Conservation (phyloP, 1,140 invertebrate species). For the Tetragonula clypearis region DNA sequence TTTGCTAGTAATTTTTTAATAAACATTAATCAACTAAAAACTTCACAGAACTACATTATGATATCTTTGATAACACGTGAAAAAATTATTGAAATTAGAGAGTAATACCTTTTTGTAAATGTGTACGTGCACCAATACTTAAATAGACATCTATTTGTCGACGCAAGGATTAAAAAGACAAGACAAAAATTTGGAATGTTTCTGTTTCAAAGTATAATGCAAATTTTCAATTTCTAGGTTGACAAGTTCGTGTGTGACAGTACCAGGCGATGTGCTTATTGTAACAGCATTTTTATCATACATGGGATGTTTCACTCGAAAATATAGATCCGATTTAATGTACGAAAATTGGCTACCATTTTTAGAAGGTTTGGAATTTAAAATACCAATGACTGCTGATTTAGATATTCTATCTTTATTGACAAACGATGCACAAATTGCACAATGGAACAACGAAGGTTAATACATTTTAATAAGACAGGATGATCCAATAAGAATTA, state of each 20-base stretch:
- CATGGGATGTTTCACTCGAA: conserved; percentile 95
- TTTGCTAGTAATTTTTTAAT: too few species aligned
- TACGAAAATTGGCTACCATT: conserved; percentile 91
- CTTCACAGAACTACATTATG: too few species aligned
- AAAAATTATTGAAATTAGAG: too few species aligned
- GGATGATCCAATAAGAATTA: too few species aligned
- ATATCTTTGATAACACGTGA: too few species aligned
- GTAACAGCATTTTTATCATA: conserved; percentile 98
- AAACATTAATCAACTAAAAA: too few species aligned
- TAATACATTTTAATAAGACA: background rate
- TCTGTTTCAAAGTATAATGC: too few species aligned
- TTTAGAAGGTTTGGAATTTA: conserved; percentile 84
- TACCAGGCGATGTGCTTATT: conserved; percentile 94
- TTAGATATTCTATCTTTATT: conserved; percentile 92
- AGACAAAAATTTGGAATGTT: background rate
- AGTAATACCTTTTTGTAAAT: too few species aligned
- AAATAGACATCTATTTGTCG: too few species aligned
- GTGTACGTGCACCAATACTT: too few species aligned
- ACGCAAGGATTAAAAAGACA: too few species aligned
- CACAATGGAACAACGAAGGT: conserved; percentile 96
- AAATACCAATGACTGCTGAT: conserved; percentile 90
- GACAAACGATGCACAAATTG: conserved; percentile 95
- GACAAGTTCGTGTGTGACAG: conserved; percentile 85
- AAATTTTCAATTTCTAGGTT: too few species aligned
- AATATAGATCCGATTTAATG: conserved; percentile 91